A percentile compares a stretch with the other conserved stretches of the same genome.
These are phyloP conservation scores for Pseudoatta argentina DNA, from an alignment of 1,140 invertebrate species.

Conservation along the genomic window DNA sequence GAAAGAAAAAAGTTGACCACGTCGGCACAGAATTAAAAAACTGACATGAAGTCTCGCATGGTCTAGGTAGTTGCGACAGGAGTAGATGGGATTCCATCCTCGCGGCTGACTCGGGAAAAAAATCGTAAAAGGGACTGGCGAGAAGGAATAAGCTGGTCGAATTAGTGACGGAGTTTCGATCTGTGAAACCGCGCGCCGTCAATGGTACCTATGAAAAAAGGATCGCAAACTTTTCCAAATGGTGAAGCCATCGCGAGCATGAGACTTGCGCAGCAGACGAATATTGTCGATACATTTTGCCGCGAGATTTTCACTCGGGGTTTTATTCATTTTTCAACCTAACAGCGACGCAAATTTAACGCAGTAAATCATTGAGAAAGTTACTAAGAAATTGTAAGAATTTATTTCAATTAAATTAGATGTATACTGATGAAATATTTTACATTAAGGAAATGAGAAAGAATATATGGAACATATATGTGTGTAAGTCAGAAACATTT, in stretches of 20 bases:
- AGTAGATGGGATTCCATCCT: slow-evolving; percentile 34
- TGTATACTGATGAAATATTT: background rate
- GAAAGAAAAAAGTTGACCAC: slow-evolving; percentile 21
- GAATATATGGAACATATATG: background rate
- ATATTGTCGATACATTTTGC: background rate
- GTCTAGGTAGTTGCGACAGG: slow-evolving; percentile 33
- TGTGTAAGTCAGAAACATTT: background rate
- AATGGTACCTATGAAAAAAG: slow-evolving; percentile 28
- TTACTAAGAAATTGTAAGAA: background rate
- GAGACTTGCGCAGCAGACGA: background rate
- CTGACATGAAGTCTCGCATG: slow-evolving; percentile 2
- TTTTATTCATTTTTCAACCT: background rate
- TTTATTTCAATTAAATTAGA: background rate
- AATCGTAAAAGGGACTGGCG: slow-evolving; percentile 18
- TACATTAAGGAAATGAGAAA: background rate
- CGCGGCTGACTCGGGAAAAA: slow-evolving; percentile 15
- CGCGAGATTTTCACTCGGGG: background rate
- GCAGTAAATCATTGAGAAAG: background rate
- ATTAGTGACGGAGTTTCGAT: slow-evolving; percentile 42
- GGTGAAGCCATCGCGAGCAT: slow-evolving; percentile 15
- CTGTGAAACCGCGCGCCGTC: background rate
- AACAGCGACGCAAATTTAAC: background rate
- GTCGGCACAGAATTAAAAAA: slow-evolving; percentile 43
- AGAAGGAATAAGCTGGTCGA: slow-evolving; percentile 43
- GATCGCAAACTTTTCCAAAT: slow-evolving; percentile 41